Conservation (phyloP, 2,888 invertebrate genomes). For the Amorpha juglandis region DNA sequence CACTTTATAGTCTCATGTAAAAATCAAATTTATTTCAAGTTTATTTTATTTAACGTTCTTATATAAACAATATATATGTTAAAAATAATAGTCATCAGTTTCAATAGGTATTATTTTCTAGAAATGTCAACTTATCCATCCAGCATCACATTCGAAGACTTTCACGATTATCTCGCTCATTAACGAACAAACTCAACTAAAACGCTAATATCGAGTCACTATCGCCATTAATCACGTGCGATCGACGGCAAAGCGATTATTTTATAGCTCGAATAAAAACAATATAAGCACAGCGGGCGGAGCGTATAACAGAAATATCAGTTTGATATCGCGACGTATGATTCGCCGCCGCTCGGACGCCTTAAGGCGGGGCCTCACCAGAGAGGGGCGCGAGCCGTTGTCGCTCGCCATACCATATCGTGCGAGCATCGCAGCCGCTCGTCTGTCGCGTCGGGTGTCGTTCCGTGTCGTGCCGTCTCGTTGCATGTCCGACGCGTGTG, state of each 20-base stretch:
- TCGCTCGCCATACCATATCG: constrained; percentile 65
- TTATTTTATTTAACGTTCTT: neutral
- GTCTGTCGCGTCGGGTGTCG: constrained; percentile 46
- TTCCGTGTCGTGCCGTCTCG: constrained; percentile 40
- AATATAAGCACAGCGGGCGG: constrained; percentile 76
- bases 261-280: constrained; percentile 82
- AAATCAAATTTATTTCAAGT: neutral
- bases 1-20: neutral
- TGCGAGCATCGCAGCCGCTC: constrained; percentile 63
- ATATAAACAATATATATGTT: neutral
- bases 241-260: constrained; percentile 68
- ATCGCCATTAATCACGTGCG: constrained; percentile 59
- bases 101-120: neutral
- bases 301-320: constrained; percentile 77
- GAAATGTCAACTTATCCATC: neutral
- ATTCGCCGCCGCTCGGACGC: constrained; percentile 80
- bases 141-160: neutral
- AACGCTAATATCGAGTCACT: constrained; percentile 29
- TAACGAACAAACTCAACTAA: constrained; percentile 8
- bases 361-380: constrained; percentile 70
- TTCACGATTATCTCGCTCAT: constrained; percentile 19
- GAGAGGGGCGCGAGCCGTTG: constrained; percentile 61
- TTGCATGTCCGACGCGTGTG: constrained; percentile 66
- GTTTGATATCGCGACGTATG: constrained; percentile 79
- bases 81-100: neutral